Evolutionary conservation across 2,888 invertebrate genomes (phyloP), one percentile per base, ranked within the genome.

Genomic region (Nymphalis urticae): DNA sequence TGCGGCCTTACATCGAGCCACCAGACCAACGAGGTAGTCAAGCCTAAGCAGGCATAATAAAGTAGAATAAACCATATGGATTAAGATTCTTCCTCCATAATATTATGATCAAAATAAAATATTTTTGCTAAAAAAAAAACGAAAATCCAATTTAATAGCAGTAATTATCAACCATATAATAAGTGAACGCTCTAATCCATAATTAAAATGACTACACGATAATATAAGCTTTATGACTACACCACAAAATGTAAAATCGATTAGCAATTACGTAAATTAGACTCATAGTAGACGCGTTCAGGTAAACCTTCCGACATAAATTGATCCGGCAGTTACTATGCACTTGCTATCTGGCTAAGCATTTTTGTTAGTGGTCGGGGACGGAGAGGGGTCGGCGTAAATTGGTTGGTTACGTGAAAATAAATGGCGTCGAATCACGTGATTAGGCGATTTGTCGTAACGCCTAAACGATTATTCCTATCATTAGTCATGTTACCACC

Each of bases 401-500:
- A 24, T 60, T 75, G 72, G 75, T 71, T 66, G 67, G 62, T 48
- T 50, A 51, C 19, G 56, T 42, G 63, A 53, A 60, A 86, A 88
- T 87, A 88, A 90, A 91, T 90, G 86, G 82, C 79, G 76, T 72
- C 75, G 72, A 79, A 83, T 88, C 90, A 90, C 90, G 90, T 88
- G 87, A 90, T 88, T 77, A 75, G 83, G 82, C 86, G 83, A 90
- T 90, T 90, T 90, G 90, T 90, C 88, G 85, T 86, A 84, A 85
- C 85, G 85, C 82, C 82, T 83, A 83, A 86, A 81, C 88, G 87
- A 90, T 90, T 89, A 89, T 76, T 79, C 77, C 86, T 81, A 82
- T 88, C 90, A 89, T 90, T 90, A 88, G 85, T 91, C 88, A 90
- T 90, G 87, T 90, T 88, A 86, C 86, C 90, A 90, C 90, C 88